These are phyloP conservation scores for Amyelois transitella DNA, from an alignment of 1,140 invertebrate species.

Conservation along the genomic window DNA sequence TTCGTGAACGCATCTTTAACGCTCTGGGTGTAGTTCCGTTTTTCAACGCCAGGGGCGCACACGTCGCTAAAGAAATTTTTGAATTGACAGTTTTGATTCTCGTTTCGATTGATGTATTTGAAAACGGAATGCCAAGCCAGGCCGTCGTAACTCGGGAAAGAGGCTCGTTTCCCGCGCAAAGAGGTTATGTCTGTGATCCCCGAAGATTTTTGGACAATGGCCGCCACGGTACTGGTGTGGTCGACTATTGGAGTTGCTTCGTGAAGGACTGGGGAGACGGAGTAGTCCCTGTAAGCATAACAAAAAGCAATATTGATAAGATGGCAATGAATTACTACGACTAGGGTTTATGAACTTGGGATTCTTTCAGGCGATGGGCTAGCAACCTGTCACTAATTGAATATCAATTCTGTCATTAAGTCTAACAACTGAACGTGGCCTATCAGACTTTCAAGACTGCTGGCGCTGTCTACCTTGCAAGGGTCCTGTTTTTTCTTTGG, in stretches of 20 bases:
- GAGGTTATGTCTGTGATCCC: conserved; percentile 76
- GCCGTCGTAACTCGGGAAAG: conserved; percentile 80
- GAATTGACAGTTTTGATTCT: conserved; percentile 65
- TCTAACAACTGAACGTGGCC: no score
- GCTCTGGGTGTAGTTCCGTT: conserved; percentile 15
- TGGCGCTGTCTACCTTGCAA: no score
- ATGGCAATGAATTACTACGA: conserved; percentile 8
- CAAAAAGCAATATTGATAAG: no score
- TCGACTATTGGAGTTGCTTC: conserved; percentile 77
- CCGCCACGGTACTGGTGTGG: conserved; percentile 79
- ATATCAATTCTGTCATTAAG: no score
- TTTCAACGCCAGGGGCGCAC: conserved; percentile 75
- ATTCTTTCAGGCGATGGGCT: no score
- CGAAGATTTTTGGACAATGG: conserved; percentile 80
- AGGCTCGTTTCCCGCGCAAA: conserved; percentile 80
- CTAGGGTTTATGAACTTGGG: no score
- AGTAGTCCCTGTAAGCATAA: conserved; percentile 76
- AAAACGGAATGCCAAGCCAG: conserved; percentile 79
- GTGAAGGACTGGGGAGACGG: conserved; percentile 79
- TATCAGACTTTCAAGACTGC: no score
- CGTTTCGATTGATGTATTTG: conserved; percentile 70
- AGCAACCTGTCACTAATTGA: no score
- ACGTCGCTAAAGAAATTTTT: conserved; percentile 78
- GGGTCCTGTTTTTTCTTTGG: neutral
- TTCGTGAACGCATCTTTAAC: conserved; percentile 30